Conservation (phyloP, 2,113 vertebrate genomes). For the Edolisoma coerulescens region DNA sequence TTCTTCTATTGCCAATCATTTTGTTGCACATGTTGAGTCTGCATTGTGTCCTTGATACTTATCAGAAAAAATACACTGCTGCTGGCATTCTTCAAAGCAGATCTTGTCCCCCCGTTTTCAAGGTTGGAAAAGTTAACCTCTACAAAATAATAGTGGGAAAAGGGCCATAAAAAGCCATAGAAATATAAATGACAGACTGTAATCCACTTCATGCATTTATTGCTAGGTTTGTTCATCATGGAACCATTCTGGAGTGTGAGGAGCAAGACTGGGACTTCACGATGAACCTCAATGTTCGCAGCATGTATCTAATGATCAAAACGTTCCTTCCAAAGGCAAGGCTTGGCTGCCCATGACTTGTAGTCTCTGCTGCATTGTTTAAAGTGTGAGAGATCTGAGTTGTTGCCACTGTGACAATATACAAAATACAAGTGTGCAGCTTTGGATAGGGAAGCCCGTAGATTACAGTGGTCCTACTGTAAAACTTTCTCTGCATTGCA, state of each 20-base stretch:
- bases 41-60: not conserved
- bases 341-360: not conserved
- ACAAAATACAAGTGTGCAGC: not conserved
- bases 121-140: not conserved
- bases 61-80: not conserved
- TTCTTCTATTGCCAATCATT: not conserved
- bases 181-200: not conserved
- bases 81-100: not conserved
- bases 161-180: not conserved
- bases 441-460: not conserved
- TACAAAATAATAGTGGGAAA: not conserved
- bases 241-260: slow-evolving; percentile 88
- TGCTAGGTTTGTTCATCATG: slow-evolving; percentile 89
- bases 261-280: slow-evolving; percentile 93
- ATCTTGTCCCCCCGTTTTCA: not conserved
- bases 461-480: not conserved
- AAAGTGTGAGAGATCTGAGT: not conserved
- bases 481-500: not conserved
- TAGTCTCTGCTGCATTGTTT: not conserved
- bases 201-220: not conserved
- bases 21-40: not conserved
- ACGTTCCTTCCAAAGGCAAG: slow-evolving; percentile 91
- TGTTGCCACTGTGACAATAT: not conserved
- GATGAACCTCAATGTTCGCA: slow-evolving; percentile 89
- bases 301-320: slow-evolving; percentile 95